A percentile compares a stretch with the other conserved stretches of the same genome.
Conservation (phyloP, 2,888 invertebrate species). For the Oscheius myriophilus region DNA sequence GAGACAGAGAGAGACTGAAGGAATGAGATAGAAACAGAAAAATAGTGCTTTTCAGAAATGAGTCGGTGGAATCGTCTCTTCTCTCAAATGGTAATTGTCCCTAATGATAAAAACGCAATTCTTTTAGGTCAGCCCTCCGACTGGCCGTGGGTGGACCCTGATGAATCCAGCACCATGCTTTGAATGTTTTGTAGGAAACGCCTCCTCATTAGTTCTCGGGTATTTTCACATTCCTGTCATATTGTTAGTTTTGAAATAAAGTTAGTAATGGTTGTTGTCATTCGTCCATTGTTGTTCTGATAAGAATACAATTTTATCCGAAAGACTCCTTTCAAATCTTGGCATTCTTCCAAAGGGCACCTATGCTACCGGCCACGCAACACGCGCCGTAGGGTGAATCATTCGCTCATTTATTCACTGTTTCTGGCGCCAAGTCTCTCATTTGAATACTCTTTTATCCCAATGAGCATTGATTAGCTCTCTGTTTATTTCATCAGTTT, state of each 20-base stretch:
- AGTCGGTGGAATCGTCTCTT: constrained; percentile 16
- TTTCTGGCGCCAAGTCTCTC: too few relatives aligned
- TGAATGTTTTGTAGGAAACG: constrained; percentile 26
- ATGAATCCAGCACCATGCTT: constrained; percentile 61
- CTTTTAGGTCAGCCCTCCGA: constrained; percentile 34
- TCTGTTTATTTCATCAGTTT: too few relatives aligned
- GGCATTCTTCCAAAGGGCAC: too few relatives aligned
- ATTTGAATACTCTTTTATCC: too few relatives aligned
- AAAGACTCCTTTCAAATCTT: too few relatives aligned
- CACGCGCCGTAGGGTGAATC: too few relatives aligned
- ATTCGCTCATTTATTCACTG: too few relatives aligned
- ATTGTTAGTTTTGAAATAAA: too few relatives aligned
- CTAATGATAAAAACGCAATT: constrained; percentile 2
- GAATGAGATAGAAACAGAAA: neutral
- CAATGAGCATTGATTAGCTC: too few relatives aligned
- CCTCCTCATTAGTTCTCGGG: neutral
- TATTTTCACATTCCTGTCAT: neutral
- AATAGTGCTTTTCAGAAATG: constrained; percentile 10
- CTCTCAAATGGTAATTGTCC: constrained; percentile 14
- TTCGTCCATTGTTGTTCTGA: neutral
- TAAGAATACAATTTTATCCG: neutral
- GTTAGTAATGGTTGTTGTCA: neutral
- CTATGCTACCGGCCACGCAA: too few relatives aligned
- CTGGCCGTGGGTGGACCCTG: constrained; percentile 64
- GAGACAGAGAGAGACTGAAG: neutral